Percentiles rank a stretch among this genome's conserved stretches.
These are phyloP conservation scores for Drosophila anomalata DNA, from an alignment of 2,888 invertebrate species.

Conservation along the genomic window DNA sequence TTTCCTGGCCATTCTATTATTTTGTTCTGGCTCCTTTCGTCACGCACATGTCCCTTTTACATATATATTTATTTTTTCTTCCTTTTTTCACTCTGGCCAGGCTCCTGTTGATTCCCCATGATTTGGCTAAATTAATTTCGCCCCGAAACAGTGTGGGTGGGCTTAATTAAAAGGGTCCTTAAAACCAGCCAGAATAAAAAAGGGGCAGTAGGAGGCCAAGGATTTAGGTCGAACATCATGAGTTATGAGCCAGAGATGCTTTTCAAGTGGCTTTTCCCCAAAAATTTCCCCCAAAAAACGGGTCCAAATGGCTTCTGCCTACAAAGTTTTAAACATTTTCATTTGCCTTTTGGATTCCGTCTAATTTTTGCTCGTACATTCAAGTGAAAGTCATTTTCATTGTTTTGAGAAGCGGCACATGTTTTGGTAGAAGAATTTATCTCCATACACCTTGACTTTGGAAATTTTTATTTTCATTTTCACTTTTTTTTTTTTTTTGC, in stretches of 20 bases:
- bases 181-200: not conserved
- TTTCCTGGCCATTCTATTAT: constrained; percentile 37
- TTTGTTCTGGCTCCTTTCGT: constrained; percentile 28
- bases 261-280: constrained; percentile 16
- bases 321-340: constrained; percentile 2
- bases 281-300: constrained; percentile 20
- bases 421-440: constrained; percentile 46
- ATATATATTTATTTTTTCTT: constrained; percentile 1
- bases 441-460: constrained; percentile 3
- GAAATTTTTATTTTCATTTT: not conserved
- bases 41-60: constrained; percentile 38
- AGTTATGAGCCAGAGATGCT: constrained; percentile 23
- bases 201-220: constrained; percentile 8
- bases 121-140: constrained; percentile 68
- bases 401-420: constrained; percentile 64
- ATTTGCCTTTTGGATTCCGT: constrained; percentile 26
- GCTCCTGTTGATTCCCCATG: constrained; percentile 50
- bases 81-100: constrained; percentile 7
- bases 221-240: constrained; percentile 28
- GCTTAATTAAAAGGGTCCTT: constrained; percentile 46
- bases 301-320: constrained; percentile 14
- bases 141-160: constrained; percentile 16
- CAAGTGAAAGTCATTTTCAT: constrained; percentile 69
- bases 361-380: constrained; percentile 19
- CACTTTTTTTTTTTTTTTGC: not conserved